phyloP scores from a whole-genome alignment of 92 coral and sea anemone species.

The Chrysogorgia sp. region DNA sequence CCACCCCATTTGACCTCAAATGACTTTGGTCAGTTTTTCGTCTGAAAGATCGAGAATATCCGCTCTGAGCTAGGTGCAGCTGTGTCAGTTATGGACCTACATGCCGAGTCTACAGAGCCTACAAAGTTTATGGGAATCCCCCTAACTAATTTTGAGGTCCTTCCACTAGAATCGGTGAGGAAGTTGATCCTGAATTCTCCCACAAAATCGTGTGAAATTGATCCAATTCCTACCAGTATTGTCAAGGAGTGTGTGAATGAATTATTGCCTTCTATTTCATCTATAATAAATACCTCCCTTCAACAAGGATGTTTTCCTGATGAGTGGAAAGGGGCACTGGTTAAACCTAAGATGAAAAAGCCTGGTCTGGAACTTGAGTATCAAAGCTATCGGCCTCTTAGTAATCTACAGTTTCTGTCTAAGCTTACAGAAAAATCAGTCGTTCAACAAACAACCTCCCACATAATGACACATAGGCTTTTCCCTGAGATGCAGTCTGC shows the following conservation, averaged over 20 bases:
- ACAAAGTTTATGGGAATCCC: neutral
- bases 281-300: conserved; percentile 46
- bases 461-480: too few relatives aligned
- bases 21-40: conserved; percentile 36
- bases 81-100: neutral
- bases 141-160: conserved; percentile 19
- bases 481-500: too few relatives aligned
- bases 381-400: too few relatives aligned
- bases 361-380: too few relatives aligned
- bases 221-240: conserved; percentile 28
- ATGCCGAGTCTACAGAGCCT: neutral
- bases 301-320: too few relatives aligned
- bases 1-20: conserved; percentile 14
- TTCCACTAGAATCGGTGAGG: conserved; percentile 37
- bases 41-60: conserved; percentile 7
- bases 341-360: too few relatives aligned
- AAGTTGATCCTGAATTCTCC: conserved; percentile 40
- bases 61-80: neutral
- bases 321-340: too few relatives aligned
- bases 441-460: too few relatives aligned
- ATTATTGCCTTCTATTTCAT: conserved; percentile 32
- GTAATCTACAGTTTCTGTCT: too few relatives aligned
- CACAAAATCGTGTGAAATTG: conserved; percentile 32
- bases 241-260: conserved; percentile 37
- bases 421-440: too few relatives aligned